These are phyloP conservation scores for Psilopogon haemacephalus DNA, from an alignment of 2,113 vertebrate genomes.

Conservation along the genomic window DNA sequence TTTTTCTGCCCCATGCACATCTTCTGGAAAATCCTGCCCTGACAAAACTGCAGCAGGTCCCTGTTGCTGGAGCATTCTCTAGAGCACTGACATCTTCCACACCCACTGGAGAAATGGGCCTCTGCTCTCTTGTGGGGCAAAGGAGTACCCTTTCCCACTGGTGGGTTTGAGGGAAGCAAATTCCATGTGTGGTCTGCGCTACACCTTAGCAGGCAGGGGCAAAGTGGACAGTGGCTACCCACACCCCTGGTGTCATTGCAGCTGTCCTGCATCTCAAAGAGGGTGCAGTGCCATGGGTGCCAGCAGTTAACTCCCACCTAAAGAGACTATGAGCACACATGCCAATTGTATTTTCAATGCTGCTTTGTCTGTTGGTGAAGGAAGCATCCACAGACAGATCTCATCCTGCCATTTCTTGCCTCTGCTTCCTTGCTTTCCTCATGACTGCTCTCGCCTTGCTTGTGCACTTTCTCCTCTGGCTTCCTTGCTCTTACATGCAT, in stretches of 20 bases:
- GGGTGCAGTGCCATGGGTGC: fast-evolving
- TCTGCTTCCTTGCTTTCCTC: not conserved
- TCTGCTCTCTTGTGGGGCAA: not conserved
- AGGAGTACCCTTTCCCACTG: not conserved
- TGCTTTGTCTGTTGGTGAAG: not conserved
- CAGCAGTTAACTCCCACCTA: not conserved
- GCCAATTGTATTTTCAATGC: not conserved
- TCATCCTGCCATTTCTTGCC: not conserved
- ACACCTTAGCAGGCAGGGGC: not conserved
- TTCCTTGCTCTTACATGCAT: not conserved
- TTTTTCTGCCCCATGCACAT: fast-evolving
- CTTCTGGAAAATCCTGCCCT: not conserved
- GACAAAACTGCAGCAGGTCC: not conserved
- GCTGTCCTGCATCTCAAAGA: not conserved
- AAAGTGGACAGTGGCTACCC: not conserved
- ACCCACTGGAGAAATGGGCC: not conserved
- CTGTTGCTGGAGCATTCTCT: not conserved
- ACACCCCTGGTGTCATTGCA: not conserved
- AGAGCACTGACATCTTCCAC: not conserved
- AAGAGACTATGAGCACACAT: not conserved
- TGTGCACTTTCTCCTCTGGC: not conserved
- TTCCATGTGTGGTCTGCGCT: not conserved
- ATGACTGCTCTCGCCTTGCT: not conserved
- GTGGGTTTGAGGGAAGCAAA: not conserved
- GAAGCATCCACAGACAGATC: not conserved